phyloP scores from a whole-genome alignment of 2,797 vertebrate genomes.

The Notamacropus eugenii region DNA sequence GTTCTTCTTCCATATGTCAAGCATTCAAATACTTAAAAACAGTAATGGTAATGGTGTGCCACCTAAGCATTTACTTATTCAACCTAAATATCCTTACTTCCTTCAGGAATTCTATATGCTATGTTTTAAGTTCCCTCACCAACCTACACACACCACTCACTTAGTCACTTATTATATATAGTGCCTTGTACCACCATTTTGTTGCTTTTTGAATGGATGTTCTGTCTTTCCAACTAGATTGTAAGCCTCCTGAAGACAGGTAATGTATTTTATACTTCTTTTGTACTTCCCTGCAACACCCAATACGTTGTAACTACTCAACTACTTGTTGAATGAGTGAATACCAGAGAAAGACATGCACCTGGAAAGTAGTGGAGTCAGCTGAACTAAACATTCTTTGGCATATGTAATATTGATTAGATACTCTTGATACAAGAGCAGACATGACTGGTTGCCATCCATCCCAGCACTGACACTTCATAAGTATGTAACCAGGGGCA shows the following conservation, averaged over 20 bases:
- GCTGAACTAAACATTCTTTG: background rate
- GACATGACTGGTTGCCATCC: background rate
- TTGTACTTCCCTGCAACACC: background rate
- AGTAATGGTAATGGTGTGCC: background rate
- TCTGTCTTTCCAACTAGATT: background rate
- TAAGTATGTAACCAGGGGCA: background rate
- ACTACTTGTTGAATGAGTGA: background rate
- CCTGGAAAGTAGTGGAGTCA: background rate
- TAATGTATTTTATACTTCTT: background rate
- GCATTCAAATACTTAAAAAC: background rate
- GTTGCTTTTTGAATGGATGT: background rate
- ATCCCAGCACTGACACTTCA: background rate
- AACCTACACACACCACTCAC: background rate
- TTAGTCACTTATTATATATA: background rate
- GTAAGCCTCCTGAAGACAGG: background rate
- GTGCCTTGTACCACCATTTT: background rate
- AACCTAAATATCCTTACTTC: background rate
- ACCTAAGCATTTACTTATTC: background rate
- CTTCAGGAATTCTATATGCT: background rate
- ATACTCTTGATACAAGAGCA: background rate
- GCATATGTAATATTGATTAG: background rate
- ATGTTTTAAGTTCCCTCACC: background rate
- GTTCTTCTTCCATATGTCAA: background rate
- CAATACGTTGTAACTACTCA: background rate
- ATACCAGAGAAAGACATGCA: background rate